Base-by-base conservation (phyloP, 2,113 vertebrate genomes). In the Callaeas wilsoni region DNA sequence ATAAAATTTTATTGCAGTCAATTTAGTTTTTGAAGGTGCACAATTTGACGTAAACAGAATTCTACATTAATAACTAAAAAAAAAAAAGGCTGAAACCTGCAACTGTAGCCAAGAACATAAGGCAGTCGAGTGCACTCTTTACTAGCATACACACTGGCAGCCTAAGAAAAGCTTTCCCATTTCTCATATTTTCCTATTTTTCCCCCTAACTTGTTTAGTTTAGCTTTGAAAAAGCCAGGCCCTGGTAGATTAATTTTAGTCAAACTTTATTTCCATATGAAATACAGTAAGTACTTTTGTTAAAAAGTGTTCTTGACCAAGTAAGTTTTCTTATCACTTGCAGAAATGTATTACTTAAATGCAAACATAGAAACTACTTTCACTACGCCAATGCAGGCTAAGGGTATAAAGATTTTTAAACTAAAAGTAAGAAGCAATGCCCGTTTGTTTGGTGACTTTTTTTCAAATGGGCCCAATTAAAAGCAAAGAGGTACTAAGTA, bases 361-460 rank as follows among this genome's bases (percentile, higher is more conserved):
- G 50, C 46, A 90, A 93, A 79, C 32, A 71, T 41, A 80, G 81
- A 90, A 95, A 84, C 71, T 88, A 87, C 44, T 91, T 95, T 11
- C 47, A 64, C 39, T 84, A 8, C 53, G 53, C 52, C 63, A 57
- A 9, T 18, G 33, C 9, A 89, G 49, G n/a, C 18, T 77, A 83
- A 74, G 14, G 18, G 6, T 68, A 84, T 68, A 90, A 81, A 86
- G 60, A 88, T 68, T 93, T 92, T 49, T 27, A 53, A 88, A 81
- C 35, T 53, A 41, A 94, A 95, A 94, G 29, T 60, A 75, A 32
- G 17, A 65, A 91, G 8, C 23, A 86, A 77, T 0, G 33, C 30
- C 9, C 6, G 3, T 49, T 49, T 57, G 10, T 50, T 64, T 59
- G 25, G 7, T 50, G 26, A 6, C 25, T 32, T 67, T 37, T 35